phyloP scores from a whole-genome alignment of 2,113 vertebrate genomes.

The Myrmophylax atrothorax region DNA sequence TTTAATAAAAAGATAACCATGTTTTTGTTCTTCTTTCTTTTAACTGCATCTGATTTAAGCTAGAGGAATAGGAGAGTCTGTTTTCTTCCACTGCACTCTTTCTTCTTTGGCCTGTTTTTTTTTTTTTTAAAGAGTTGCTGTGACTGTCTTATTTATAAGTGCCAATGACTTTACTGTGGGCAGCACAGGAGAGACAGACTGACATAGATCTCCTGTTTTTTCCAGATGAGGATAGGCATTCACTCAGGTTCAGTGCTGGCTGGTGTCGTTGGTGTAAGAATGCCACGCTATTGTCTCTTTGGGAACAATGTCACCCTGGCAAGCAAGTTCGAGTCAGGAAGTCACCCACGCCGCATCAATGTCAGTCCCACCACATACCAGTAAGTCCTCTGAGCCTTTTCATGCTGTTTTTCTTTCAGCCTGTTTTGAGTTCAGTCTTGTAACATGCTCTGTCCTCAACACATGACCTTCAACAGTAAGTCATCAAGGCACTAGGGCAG shows the following conservation, averaged over 20 bases:
- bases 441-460: background rate
- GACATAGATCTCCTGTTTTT: background rate
- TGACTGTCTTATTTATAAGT: background rate
- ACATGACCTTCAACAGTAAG: background rate
- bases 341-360: constrained; percentile 94
- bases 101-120: background rate
- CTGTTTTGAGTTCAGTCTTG: background rate
- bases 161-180: background rate
- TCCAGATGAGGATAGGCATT: constrained; percentile 94
- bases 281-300: constrained; percentile 98
- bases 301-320: constrained; percentile 98
- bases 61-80: background rate
- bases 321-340: constrained; percentile 98
- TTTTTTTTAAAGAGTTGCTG: background rate
- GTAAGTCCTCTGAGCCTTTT: constrained; percentile 77
- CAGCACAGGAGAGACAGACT: background rate
- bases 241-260: constrained; percentile 97
- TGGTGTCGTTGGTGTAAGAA: constrained; percentile 95
- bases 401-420: background rate
- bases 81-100: background rate
- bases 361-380: constrained; percentile 95
- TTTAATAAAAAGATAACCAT: background rate
- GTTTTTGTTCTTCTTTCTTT: background rate
- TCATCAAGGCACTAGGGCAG: background rate
- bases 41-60: background rate